A percentile compares a stretch with the other conserved stretches of the same genome.
Evolutionary conservation across 1,140 invertebrate species (phyloP).

Genomic region (Vollenhovia emeryi): DNA sequence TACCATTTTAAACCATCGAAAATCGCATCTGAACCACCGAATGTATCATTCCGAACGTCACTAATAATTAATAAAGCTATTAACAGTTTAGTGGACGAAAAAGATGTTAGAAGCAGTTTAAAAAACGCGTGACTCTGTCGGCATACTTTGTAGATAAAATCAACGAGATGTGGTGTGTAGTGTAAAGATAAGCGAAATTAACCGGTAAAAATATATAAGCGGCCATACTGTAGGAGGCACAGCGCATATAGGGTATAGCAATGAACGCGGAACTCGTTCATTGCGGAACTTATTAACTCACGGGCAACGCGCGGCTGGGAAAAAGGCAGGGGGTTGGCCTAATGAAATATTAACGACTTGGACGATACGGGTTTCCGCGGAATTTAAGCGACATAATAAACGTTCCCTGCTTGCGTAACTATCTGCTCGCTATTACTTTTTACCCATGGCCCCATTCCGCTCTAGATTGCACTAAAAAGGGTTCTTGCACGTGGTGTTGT

Average conservation of each 20-base stretch:
- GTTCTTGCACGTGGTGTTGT: constrained; percentile 32
- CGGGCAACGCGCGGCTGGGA: constrained; percentile 14
- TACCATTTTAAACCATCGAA: neutral
- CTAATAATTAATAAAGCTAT: neutral
- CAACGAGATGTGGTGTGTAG: neutral
- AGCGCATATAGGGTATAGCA: constrained; percentile 40
- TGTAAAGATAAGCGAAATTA: constrained; percentile 4
- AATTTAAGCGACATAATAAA: constrained; percentile 63
- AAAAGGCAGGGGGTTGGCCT: constrained; percentile 51
- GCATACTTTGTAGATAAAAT: neutral
- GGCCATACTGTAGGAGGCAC: neutral
- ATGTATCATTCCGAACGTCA: too few species aligned
- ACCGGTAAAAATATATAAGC: constrained; percentile 42
- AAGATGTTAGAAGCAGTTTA: neutral
- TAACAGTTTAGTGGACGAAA: neutral
- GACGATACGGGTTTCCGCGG: constrained; percentile 57
- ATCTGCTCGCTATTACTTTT: constrained; percentile 44
- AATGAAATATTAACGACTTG: constrained; percentile 74
- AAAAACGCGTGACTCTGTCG: neutral
- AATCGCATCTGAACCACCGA: neutral
- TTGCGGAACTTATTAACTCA: constrained; percentile 71
- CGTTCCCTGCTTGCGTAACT: neutral
- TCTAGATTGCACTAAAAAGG: neutral
- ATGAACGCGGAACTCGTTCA: constrained; percentile 60
- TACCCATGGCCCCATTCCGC: constrained; percentile 27